Evolutionary conservation across 2,797 vertebrate genomes (phyloP).

Genomic region (Anguilla anguilla): DNA sequence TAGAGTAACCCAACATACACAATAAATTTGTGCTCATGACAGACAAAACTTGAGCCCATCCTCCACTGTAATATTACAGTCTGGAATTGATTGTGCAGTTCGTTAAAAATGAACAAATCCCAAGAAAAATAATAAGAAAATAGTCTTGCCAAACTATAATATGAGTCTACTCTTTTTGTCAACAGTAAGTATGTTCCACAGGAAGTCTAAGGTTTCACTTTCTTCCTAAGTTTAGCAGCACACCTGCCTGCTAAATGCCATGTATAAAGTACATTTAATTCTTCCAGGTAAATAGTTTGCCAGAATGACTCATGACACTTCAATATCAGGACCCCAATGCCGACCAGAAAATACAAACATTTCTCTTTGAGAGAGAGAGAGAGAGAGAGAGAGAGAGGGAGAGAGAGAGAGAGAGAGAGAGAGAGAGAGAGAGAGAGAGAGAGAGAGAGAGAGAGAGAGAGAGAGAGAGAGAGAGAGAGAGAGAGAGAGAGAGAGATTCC

Average conservation of each 20-base stretch:
- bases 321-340: background rate
- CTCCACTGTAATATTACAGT: background rate
- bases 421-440: background rate
- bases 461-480: background rate
- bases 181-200: background rate
- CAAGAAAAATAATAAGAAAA: background rate
- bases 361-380: background rate
- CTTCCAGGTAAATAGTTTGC: background rate
- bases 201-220: background rate
- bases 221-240: background rate
- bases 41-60: constrained; percentile 5
- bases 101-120: background rate
- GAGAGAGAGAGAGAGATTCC: background rate
- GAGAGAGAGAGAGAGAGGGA: background rate
- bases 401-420: background rate
- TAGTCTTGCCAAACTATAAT: background rate
- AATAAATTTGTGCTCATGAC: background rate
- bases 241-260: background rate
- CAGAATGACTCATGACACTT: background rate
- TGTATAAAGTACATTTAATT: background rate
- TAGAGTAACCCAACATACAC: background rate
- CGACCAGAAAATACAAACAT: background rate
- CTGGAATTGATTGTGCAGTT: background rate
- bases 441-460: background rate
- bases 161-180: background rate